Conservation (phyloP, 2,888 invertebrate species). For the Lepidochrysops patricia region DNA sequence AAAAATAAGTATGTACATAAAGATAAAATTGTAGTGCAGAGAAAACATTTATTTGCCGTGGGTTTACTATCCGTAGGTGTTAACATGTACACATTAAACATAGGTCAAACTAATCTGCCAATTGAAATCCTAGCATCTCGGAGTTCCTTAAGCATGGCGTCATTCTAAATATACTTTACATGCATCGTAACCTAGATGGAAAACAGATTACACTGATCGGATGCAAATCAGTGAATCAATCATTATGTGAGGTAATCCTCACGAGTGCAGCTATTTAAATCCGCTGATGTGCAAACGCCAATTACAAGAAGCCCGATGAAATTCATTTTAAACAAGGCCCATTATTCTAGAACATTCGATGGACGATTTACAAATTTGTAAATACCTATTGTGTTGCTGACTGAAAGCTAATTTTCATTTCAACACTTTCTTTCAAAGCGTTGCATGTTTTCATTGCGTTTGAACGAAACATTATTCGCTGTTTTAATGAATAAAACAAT, state of each 20-base stretch:
- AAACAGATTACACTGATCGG: conserved; percentile 9
- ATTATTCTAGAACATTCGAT: background rate
- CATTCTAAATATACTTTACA: conserved; percentile 9
- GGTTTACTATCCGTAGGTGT: background rate
- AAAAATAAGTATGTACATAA: background rate
- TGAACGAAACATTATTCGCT: background rate
- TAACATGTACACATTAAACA: too few species aligned
- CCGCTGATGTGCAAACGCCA: conserved; percentile 8
- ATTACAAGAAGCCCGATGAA: background rate
- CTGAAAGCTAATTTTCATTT: background rate
- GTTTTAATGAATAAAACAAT: conserved; percentile 20
- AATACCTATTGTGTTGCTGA: background rate
- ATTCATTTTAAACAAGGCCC: conserved; percentile 1
- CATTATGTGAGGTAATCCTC: conserved; percentile 12
- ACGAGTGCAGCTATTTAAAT: conserved; percentile 8
- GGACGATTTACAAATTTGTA: background rate
- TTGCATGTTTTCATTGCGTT: background rate
- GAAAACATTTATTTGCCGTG: background rate
- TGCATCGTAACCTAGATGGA: conserved; percentile 15
- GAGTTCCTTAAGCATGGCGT: conserved; percentile 4
- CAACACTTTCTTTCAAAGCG: conserved; percentile 1
- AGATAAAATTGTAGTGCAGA: background rate
- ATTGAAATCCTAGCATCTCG: background rate
- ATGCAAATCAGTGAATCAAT: conserved; percentile 12
- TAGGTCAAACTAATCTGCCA: background rate